Conservation (phyloP, 2,888 invertebrate genomes). For the Megastigmus dorsalis region DNA sequence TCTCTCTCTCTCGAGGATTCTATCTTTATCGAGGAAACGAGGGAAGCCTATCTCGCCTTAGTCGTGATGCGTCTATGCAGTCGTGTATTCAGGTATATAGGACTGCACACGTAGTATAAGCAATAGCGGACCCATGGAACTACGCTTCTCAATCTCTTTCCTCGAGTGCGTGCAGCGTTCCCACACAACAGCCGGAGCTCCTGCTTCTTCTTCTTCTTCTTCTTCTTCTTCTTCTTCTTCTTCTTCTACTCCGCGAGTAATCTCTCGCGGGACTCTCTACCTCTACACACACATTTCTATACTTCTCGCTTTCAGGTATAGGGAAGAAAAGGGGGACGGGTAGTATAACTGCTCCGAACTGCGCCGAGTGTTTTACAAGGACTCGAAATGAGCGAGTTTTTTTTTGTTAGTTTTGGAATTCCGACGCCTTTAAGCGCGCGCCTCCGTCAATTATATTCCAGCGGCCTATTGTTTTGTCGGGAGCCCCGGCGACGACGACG, state of each 20-base stretch:
- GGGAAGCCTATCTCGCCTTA: background rate
- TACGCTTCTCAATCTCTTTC: too few relatives aligned
- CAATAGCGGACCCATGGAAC: background rate
- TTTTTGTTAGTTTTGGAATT: too few relatives aligned
- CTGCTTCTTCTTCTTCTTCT: background rate
- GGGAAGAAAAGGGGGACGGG: too few relatives aligned
- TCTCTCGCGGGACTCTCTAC: background rate
- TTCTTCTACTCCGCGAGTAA: background rate
- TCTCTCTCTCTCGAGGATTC: too few relatives aligned
- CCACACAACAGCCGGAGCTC: background rate
- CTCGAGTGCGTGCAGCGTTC: too few relatives aligned
- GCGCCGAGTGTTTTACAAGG: conserved; percentile 33
- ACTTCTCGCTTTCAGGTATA: background rate
- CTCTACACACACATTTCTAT: too few relatives aligned
- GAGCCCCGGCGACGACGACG: too few relatives aligned
- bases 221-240: background rate
- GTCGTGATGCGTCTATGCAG: too few relatives aligned
- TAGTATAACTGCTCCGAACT: too few relatives aligned
- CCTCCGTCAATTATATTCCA: too few relatives aligned
- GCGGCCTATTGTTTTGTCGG: too few relatives aligned
- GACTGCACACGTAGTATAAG: background rate
- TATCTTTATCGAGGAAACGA: conserved; percentile 31
- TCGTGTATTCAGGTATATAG: too few relatives aligned
- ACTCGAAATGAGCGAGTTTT: conserved; percentile 26
- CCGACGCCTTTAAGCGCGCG: background rate